Conservation (phyloP, 2,797 vertebrate species). For the Pangasius mekongensis region DNA sequence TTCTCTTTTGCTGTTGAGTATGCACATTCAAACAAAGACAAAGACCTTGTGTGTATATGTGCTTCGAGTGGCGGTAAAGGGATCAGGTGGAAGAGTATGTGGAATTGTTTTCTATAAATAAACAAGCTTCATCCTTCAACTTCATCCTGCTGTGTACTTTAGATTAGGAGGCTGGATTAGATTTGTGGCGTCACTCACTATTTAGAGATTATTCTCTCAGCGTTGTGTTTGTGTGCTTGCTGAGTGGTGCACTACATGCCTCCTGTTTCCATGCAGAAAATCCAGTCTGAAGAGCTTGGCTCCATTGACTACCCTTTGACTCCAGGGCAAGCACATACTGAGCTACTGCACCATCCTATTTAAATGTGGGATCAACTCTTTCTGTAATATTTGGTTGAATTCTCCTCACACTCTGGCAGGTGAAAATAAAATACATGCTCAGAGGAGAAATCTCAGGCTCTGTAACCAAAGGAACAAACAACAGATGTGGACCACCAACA, state of each 20-base stretch:
- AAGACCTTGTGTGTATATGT: slow-evolving; percentile 24
- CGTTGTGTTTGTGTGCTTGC: slow-evolving; percentile 50
- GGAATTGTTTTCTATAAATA: slow-evolving; percentile 80
- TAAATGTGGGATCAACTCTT: background rate
- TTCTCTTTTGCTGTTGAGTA: background rate
- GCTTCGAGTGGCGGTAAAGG: slow-evolving; percentile 35
- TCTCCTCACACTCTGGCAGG: background rate
- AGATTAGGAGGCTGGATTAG: slow-evolving; percentile 80
- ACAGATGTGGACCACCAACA: background rate
- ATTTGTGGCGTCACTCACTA: slow-evolving; percentile 75
- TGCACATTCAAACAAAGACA: background rate
- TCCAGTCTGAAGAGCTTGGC: background rate
- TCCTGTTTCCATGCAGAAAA: slow-evolving; percentile 22
- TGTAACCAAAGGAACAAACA: background rate
- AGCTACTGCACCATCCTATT: background rate
- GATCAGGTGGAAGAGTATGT: slow-evolving; percentile 53
- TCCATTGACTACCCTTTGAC: background rate
- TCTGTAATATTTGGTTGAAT: background rate
- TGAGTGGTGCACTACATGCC: slow-evolving; percentile 55
- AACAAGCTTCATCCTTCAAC: slow-evolving; percentile 70
- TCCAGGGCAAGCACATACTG: background rate
- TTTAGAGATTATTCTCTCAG: slow-evolving; percentile 62
- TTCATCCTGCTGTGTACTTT: slow-evolving; percentile 71
- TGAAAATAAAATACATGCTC: background rate
- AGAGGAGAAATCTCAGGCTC: background rate